These are phyloP conservation scores for Tichodroma muraria DNA, from an alignment of 2,113 vertebrate species.

Conservation along the genomic window DNA sequence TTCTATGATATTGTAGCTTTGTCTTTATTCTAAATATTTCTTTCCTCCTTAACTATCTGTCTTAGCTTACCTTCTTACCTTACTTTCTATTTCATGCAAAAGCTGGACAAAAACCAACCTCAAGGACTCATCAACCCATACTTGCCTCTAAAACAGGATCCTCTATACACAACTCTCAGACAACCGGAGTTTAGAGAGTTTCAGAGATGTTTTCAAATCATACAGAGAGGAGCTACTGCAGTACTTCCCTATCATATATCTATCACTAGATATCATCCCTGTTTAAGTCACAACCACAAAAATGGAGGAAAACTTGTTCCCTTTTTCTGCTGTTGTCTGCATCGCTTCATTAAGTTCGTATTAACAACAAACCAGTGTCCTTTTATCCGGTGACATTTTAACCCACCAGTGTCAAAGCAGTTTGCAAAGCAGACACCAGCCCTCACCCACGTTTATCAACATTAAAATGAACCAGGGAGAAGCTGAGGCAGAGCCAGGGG, in stretches of 20 bases:
- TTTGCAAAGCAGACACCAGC: background rate
- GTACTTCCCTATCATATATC: background rate
- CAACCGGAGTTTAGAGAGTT: background rate
- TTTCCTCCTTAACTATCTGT: background rate
- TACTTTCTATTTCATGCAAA: background rate
- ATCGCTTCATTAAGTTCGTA: background rate
- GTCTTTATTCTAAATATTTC: background rate
- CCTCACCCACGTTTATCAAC: background rate
- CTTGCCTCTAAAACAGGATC: background rate
- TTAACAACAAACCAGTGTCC: background rate
- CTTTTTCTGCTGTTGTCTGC: background rate
- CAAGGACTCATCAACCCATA: background rate
- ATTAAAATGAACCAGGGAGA: background rate
- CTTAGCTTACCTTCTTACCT: background rate
- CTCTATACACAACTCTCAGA: background rate
- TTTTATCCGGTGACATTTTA: background rate
- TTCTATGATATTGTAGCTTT: background rate
- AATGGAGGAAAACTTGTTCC: background rate
- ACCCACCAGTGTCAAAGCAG: background rate
- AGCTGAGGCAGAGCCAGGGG: background rate
- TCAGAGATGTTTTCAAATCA: background rate
- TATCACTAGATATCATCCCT: background rate
- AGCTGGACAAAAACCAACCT: background rate
- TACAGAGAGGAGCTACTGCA: background rate
- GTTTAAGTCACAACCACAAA: background rate